These are phyloP conservation scores for Elephas maximus DNA, from an alignment of 2,113 vertebrate genomes.

Conservation along the genomic window DNA sequence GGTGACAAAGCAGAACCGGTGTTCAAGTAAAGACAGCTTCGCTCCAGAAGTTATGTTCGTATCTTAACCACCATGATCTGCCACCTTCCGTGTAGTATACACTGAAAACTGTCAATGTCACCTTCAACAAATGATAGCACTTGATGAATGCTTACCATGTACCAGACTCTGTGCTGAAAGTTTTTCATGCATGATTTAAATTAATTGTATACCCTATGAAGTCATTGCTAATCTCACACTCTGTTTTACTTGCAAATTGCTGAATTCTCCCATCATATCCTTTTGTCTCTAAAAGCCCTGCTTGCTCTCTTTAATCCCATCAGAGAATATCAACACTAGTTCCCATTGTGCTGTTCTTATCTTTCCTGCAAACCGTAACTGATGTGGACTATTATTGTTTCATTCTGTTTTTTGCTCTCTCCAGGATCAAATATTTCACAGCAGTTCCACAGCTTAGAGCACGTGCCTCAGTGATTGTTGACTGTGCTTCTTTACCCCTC, in stretches of 20 bases:
- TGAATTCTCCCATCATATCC: background rate
- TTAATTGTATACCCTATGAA: background rate
- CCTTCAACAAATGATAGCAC: conserved; percentile 4
- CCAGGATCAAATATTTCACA: conserved; percentile 14
- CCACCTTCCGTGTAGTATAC: background rate
- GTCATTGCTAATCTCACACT: conserved; percentile 16
- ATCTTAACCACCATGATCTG: background rate
- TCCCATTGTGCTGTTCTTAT: conserved; percentile 58
- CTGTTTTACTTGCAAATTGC: conserved; percentile 2
- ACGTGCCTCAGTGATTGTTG: background rate
- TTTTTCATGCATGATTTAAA: background rate
- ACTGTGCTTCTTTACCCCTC: conserved; percentile 12
- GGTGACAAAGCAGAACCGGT: conserved; percentile 35
- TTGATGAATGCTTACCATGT: background rate
- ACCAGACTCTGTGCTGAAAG: background rate
- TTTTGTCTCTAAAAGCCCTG: conserved; percentile 63
- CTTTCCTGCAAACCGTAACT: conserved; percentile 47
- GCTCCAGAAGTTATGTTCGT: background rate
- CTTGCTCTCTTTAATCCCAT: conserved; percentile 51
- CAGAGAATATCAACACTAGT: conserved; percentile 17
- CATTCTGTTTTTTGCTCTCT: background rate
- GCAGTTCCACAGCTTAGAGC: background rate
- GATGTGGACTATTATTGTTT: background rate
- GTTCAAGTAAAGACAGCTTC: conserved; percentile 4
- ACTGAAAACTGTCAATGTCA: conserved; percentile 1